phyloP scores from a whole-genome alignment of 1,140 invertebrate species.

The Augochlora pura region DNA sequence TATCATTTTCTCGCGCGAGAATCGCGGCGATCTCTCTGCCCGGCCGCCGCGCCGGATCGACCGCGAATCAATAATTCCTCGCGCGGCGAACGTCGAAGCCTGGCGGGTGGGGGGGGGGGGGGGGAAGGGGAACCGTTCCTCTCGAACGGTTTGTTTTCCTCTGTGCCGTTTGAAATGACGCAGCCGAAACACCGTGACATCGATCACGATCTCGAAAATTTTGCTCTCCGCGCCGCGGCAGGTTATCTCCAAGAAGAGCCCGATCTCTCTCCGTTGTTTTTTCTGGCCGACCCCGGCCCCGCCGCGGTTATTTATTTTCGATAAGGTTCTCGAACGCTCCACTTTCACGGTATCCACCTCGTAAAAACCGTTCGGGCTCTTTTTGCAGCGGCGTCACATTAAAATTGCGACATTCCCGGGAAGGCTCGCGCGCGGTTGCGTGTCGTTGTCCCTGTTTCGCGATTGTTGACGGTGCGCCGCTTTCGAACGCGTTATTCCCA shows the following conservation, averaged over 20 bases:
- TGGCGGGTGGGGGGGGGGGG: too few relatives aligned
- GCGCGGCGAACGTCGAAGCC: not conserved
- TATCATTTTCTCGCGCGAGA: conserved; percentile 10
- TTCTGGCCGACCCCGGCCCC: not conserved
- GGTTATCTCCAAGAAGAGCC: too few relatives aligned
- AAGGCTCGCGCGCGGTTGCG: too few relatives aligned
- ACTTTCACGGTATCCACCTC: not conserved
- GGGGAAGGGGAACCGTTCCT: too few relatives aligned
- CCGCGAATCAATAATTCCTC: too few relatives aligned
- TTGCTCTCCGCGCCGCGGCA: too few relatives aligned
- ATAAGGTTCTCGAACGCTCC: conserved; percentile 1
- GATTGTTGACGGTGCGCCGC: not conserved
- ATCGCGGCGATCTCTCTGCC: too few relatives aligned
- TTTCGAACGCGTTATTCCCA: conserved; percentile 18
- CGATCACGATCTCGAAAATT: not conserved
- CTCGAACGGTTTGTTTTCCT: conserved; percentile 2
- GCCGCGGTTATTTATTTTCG: conserved; percentile 6
- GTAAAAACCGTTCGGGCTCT: not conserved
- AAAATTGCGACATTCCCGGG: too few relatives aligned
- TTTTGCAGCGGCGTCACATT: not conserved
- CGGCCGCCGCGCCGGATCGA: too few relatives aligned
- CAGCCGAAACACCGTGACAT: not conserved
- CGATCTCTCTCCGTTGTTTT: not conserved
- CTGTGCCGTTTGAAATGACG: not conserved
- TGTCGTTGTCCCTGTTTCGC: not conserved